Conservation (phyloP, 1,140 invertebrate genomes). For the Arion vulgaris region DNA sequence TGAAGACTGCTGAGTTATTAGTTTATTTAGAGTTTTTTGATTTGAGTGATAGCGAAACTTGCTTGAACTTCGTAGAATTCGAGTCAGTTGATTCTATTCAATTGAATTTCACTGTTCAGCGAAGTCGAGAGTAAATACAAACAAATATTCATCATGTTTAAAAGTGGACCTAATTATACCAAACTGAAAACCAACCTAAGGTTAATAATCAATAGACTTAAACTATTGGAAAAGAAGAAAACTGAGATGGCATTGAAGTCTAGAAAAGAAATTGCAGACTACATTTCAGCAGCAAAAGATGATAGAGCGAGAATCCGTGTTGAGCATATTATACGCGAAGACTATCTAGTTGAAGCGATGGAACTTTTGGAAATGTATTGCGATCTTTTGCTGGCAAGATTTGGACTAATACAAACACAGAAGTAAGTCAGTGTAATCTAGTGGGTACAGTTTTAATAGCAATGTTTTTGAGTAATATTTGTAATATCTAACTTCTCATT, state of each 20-base stretch:
- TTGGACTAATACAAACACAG: slow-evolving; percentile 97
- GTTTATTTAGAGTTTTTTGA: too few relatives aligned
- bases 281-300: slow-evolving; percentile 85
- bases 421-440: slow-evolving; percentile 79
- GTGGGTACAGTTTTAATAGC: too few relatives aligned
- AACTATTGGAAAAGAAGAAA: slow-evolving; percentile 98
- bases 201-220: slow-evolving; percentile 92
- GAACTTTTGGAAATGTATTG: slow-evolving; percentile 99
- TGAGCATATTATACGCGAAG: slow-evolving; percentile 98
- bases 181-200: slow-evolving; percentile 98
- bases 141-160: too few relatives aligned
- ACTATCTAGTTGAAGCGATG: slow-evolving; percentile 99
- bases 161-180: slow-evolving; percentile 62
- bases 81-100: too few relatives aligned
- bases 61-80: too few relatives aligned
- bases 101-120: too few relatives aligned
- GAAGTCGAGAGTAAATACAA: too few relatives aligned
- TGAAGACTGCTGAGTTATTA: too few relatives aligned
- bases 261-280: slow-evolving; percentile 97
- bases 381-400: slow-evolving; percentile 95
- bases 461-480: too few relatives aligned
- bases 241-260: slow-evolving; percentile 96
- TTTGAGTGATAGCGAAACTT: too few relatives aligned
- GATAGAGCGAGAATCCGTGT: slow-evolving; percentile 96
- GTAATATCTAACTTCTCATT: too few relatives aligned